These are phyloP conservation scores for Gortyna flavago DNA, from an alignment of 2,888 invertebrate species.

Conservation along the genomic window DNA sequence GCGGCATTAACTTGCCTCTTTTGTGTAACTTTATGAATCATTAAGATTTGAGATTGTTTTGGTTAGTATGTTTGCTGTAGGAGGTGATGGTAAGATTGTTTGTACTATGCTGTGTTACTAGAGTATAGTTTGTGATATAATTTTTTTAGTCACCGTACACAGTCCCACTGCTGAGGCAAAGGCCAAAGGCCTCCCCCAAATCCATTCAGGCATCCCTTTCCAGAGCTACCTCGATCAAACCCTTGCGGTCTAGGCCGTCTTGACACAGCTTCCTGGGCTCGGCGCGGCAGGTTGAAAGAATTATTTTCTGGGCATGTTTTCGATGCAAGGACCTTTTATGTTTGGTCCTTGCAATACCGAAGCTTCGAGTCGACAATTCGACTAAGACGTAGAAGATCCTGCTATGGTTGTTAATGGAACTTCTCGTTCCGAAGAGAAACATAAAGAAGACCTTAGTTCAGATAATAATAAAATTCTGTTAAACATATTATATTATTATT, in stretches of 20 bases:
- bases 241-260: not conserved
- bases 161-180: not conserved
- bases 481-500: too few relatives aligned
- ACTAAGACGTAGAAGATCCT: not conserved
- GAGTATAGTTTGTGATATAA: too few relatives aligned
- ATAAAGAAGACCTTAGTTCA: not conserved
- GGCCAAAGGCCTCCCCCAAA: not conserved
- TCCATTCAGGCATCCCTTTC: too few relatives aligned
- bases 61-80: conserved; percentile 1
- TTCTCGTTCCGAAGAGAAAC: not conserved
- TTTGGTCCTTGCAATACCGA: not conserved
- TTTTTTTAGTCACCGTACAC: too few relatives aligned
- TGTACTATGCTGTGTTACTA: not conserved
- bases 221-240: too few relatives aligned
- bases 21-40: conserved; percentile 43
- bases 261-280: not conserved
- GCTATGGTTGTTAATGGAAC: not conserved
- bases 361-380: not conserved
- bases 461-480: not conserved
- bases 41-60: conserved; percentile 37
- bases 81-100: conserved; percentile 8
- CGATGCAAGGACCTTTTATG: not conserved
- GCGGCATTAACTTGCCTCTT: conserved; percentile 51
- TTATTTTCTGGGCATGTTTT: not conserved
- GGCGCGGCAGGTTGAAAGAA: not conserved